phyloP scores from a whole-genome alignment of 2,888 invertebrate genomes.

The Melipona beecheii region DNA sequence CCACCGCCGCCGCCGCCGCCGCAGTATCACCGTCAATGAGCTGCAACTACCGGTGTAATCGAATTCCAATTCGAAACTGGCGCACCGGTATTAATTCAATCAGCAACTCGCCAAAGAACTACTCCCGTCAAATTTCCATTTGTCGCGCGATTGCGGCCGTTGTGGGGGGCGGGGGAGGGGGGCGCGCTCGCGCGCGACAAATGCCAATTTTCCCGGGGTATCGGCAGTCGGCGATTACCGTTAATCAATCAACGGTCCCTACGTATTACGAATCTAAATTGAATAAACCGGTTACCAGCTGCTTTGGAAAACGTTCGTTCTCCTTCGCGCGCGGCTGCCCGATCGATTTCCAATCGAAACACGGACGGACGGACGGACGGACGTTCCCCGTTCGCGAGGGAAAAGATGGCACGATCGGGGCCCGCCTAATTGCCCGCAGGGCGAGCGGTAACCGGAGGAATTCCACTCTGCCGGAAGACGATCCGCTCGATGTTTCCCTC shows the following conservation, averaged over 20 bases:
- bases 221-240: slow-evolving; percentile 14
- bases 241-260: slow-evolving; percentile 40
- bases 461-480: slow-evolving; percentile 43
- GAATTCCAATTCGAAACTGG: slow-evolving; percentile 41
- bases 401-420: too few relatives aligned
- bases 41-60: slow-evolving; percentile 45
- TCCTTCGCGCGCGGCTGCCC: background rate
- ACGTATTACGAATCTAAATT: slow-evolving; percentile 12
- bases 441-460: slow-evolving; percentile 48
- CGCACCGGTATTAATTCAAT: slow-evolving; percentile 40
- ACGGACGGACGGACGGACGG: background rate
- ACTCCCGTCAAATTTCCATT: slow-evolving; percentile 51
- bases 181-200: slow-evolving; percentile 19
- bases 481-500: background rate
- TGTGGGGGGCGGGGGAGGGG: background rate
- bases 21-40: slow-evolving; percentile 34
- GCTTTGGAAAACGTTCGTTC: background rate
- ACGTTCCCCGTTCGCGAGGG: too few relatives aligned
- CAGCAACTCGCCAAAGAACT: slow-evolving; percentile 47
- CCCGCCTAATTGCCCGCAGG: slow-evolving; percentile 9
- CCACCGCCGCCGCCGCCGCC: slow-evolving; percentile 20
- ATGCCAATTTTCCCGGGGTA: slow-evolving; percentile 32
- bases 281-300: background rate
- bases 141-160: slow-evolving; percentile 39
- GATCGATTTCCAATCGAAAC: background rate